Base-by-base conservation (phyloP, 2,797 vertebrate genomes). In the Gadopsis bispinosus region DNA sequence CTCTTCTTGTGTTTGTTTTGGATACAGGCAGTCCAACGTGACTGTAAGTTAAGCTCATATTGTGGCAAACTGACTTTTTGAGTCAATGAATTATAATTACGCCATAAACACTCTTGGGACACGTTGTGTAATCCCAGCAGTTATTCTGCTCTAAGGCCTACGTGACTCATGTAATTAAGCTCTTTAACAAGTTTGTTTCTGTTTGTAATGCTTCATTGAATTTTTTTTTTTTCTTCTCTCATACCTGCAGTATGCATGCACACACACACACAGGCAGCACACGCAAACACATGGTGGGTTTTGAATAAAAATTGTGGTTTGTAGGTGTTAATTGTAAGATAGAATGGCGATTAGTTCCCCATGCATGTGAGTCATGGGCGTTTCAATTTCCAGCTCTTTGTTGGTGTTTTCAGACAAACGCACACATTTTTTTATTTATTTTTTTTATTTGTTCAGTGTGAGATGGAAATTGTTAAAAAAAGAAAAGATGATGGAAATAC, bases 1-100 rank as follows among this genome's bases (percentile, higher is more conserved):
- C 39, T 55, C 50, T 6, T 47, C 53, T 39, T 2, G 1, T 19
- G 50, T 89, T 91, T 91, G 73, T 77, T 91, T 83, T 87, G 77
- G 78, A 89, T 77, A 76, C 73, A 61, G 47, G 7, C 43, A 17
- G 70, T 76, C n/a, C 3, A 4, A 2, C 17, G 14, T 73, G 14
- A 69, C 45, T 59, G 67, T 35, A 63, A 65, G 20, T 67, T 41
- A 39, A 67, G 69, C 89, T 86, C 62, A 58, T 45, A 59, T n/a
- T 55, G 63, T 83, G 45, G 37, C 58, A 77, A 60, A 60, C 45
- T 31, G 47, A 59, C 17, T 41, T 73, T 55, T 66, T 3, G 1
- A 29, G 33, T 79, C 29, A 60, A 9, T 64, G 33, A 70, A 53
- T 69, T 39, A 69, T 45, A 61, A 82, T 79, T 75, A 47, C 39